These are phyloP conservation scores for Hermaeophaga mercurialis DNA, from an alignment of 2,888 invertebrate genomes.

Conservation along the genomic window DNA sequence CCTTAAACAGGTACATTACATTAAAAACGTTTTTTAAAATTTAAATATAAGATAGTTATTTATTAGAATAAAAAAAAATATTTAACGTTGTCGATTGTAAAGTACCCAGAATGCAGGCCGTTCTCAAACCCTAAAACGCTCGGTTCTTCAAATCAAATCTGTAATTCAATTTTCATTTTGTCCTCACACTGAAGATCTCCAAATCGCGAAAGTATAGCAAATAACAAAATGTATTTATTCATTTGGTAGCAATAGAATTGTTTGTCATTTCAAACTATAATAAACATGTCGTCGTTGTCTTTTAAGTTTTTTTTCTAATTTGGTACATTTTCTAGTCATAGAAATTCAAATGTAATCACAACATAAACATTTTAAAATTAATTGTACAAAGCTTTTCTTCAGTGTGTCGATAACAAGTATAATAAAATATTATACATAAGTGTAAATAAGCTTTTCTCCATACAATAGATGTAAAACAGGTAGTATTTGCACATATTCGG, in stretches of 20 bases:
- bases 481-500: constrained; percentile 54
- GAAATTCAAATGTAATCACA: no score
- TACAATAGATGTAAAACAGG: constrained; percentile 53
- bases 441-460: constrained; percentile 55
- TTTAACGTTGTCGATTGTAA: constrained; percentile 56
- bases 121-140: constrained; percentile 52
- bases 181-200: constrained; percentile 12
- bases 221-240: background rate
- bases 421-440: no score
- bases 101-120: constrained; percentile 53
- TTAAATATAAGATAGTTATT: constrained; percentile 52
- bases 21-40: constrained; percentile 48
- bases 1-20: constrained; percentile 53
- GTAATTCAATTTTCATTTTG: constrained; percentile 40
- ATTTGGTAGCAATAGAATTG: no score
- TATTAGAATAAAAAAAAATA: constrained; percentile 49
- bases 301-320: no score
- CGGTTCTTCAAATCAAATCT: constrained; percentile 53
- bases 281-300: no score
- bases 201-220: background rate
- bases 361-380: no score
- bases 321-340: no score
- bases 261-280: no score
- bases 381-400: constrained; percentile 12
- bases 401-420: constrained; percentile 22